Base-by-base conservation (phyloP, 2,797 vertebrate genomes). In the Ibycter americanus region DNA sequence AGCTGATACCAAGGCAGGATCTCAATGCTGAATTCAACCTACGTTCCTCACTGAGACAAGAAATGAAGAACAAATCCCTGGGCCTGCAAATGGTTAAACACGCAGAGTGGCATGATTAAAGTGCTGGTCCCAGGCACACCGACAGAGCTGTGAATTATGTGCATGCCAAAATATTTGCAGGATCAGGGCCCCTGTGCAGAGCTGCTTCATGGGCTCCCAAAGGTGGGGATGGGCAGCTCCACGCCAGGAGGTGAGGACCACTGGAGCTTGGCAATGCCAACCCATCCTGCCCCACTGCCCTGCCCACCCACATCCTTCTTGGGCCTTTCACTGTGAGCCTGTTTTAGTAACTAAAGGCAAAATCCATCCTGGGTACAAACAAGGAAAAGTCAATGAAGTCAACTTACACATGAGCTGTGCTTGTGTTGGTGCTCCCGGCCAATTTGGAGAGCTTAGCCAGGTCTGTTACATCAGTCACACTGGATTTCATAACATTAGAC, bases 401-500 rank as follows among this genome's bases (percentile, higher is more conserved):
- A 90, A 36, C 74, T 87, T 82, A 40, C 59, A 84, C 59, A 11
- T 11, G 12, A 87, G 66, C 89, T 52, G 71, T 4, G 17, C 61
- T 83, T 32, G 85, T 26, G 7, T 6, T 52, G 81, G 49, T 36
- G 84, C 90, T 97, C 90, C 91, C 0, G 25, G 91, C 77, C 91
- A 89, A 40, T 83, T 82, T 91, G 96, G 93, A 96, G 93, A 93
- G 94, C 95, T 92, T 34, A 87, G 91, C 90, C n/a, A 51, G 90
- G 87, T 92, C 92, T 95, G 83, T 97, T 91, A 89, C 90, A 97
- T 97, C 97, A 97, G 93, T 97, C 96, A 86, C 87, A 40, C 81
- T 93, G 96, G 84, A 96, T 97, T 98, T 97, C 97, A 90, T 96
- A 97, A 98, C 87, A 82, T 90, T 11, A 94, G 92, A 95, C 96